Conservation (phyloP, 2,888 invertebrate species). For the Falcaria lacertinaria region DNA sequence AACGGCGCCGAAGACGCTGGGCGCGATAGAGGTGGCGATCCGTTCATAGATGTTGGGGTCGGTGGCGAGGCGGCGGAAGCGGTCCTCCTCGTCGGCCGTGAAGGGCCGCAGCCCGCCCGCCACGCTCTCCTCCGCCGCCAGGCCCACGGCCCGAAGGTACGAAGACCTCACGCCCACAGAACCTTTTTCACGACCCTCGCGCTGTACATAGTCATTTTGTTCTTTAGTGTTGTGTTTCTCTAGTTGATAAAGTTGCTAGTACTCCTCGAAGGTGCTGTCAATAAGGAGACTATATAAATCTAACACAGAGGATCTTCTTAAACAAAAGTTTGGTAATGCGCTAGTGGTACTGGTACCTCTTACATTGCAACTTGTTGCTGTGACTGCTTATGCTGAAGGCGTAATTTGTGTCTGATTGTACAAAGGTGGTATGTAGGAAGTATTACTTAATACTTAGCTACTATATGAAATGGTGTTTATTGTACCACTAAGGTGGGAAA, state of each 20-base stretch:
- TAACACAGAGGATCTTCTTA: too few species aligned
- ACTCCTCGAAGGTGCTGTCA: too few species aligned
- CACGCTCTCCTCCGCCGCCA: constrained; percentile 91
- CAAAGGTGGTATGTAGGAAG: too few species aligned
- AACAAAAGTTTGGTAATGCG: neutral
- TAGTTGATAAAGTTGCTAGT: too few species aligned
- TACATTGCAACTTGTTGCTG: too few species aligned
- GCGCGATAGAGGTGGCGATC: constrained; percentile 94
- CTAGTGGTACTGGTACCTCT: too few species aligned
- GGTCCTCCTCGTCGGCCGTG: constrained; percentile 79
- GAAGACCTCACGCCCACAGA: constrained; percentile 95
- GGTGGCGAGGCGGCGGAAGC: constrained; percentile 90
- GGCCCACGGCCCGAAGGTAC: constrained; percentile 96
- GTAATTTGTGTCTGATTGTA: too few species aligned
- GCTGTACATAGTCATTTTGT: constrained; percentile 39
- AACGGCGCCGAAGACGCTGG: constrained; percentile 95
- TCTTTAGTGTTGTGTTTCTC: neutral
- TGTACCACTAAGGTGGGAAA: too few species aligned
- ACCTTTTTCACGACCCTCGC: constrained; percentile 86
- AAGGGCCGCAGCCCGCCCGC: constrained; percentile 82
- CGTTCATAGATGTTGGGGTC: constrained; percentile 93
- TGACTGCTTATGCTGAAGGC: too few species aligned
- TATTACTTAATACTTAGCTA: too few species aligned
- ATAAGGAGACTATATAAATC: too few species aligned
- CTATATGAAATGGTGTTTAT: too few species aligned